phyloP scores from a whole-genome alignment of 1,140 invertebrate genomes.

The Platorchestia sp. region DNA sequence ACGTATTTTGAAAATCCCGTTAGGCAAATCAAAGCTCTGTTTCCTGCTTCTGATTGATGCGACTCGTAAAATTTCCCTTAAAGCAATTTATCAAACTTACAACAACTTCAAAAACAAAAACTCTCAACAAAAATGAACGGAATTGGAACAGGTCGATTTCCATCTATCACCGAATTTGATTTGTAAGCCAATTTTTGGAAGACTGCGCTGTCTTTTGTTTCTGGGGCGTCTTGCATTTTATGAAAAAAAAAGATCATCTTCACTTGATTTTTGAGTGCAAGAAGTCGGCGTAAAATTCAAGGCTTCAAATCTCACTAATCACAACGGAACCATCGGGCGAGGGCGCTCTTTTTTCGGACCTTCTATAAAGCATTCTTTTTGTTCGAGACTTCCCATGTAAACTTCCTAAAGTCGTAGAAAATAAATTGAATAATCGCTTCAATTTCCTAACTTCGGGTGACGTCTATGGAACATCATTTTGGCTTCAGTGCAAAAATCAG shows the following conservation, averaged over 20 bases:
- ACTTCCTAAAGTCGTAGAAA: slow-evolving; percentile 55
- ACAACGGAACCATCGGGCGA: background rate
- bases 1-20: no score
- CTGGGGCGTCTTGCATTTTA: background rate
- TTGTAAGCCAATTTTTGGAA: background rate
- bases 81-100: background rate
- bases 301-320: slow-evolving; percentile 50
- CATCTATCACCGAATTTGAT: background rate
- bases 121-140: background rate
- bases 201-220: slow-evolving; percentile 9
- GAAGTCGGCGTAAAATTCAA: background rate
- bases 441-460: slow-evolving; percentile 44
- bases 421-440: slow-evolving; percentile 55
- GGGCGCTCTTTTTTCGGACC: background rate
- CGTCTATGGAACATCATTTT: slow-evolving; percentile 54
- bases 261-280: background rate
- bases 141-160: background rate
- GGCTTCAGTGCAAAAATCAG: slow-evolving; percentile 51
- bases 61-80: no score
- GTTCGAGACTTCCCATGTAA: slow-evolving; percentile 51
- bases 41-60: background rate
- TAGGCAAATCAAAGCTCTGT: background rate
- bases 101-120: background rate
- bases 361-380: slow-evolving; percentile 53
- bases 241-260: background rate